Evolutionary conservation across 2,113 vertebrate genomes (phyloP).

Genomic region (Papio anubis): DNA sequence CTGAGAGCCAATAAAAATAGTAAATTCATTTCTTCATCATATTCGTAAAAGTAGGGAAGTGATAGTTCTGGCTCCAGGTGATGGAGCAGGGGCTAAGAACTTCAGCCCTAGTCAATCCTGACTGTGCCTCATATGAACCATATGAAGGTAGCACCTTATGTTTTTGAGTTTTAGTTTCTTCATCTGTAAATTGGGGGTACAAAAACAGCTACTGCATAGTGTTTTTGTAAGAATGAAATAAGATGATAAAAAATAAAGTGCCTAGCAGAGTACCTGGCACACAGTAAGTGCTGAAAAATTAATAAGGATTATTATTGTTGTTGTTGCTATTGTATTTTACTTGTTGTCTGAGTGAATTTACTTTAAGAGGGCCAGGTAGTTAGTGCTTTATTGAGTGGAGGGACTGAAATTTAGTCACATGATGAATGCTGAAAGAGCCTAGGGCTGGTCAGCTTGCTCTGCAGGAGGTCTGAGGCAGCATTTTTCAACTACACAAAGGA

Average conservation of each 20-base stretch:
- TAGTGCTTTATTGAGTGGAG: background rate
- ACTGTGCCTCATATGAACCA: background rate
- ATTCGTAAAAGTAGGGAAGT: background rate
- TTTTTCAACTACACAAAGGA: background rate
- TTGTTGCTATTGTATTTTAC: background rate
- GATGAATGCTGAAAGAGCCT: background rate
- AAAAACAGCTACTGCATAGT: background rate
- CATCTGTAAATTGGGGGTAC: background rate
- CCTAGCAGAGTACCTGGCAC: background rate
- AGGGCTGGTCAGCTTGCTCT: background rate
- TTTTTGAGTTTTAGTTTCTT: constrained; percentile 42
- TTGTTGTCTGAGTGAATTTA: background rate
- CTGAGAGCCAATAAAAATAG: background rate
- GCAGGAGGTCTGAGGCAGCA: background rate
- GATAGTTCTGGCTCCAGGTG: background rate
- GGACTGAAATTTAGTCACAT: background rate
- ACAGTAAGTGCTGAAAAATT: background rate
- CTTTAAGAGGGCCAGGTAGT: background rate
- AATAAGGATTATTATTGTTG: background rate
- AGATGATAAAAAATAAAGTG: background rate
- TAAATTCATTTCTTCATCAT: background rate
- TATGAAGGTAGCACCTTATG: accelerated
- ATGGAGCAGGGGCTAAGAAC: background rate
- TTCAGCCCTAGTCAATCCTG: background rate
- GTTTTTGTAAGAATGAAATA: background rate